These are phyloP conservation scores for Timema cristinae DNA, from an alignment of 2,888 invertebrate species.

Conservation along the genomic window DNA sequence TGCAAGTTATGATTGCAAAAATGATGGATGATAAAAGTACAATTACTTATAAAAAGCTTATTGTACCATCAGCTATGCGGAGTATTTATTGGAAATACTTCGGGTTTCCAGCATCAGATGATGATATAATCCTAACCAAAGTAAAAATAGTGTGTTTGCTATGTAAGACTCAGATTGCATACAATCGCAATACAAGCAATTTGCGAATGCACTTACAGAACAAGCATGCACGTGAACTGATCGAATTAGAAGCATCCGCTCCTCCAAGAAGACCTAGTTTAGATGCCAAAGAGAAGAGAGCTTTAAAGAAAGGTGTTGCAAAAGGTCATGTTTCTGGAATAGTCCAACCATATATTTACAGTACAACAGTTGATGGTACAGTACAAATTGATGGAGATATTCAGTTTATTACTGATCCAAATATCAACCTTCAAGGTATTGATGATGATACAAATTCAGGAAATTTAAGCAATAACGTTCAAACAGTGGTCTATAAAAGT, in stretches of 20 bases:
- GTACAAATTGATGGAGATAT: conserved; percentile 46
- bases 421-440: conserved; percentile 40
- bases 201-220: conserved; percentile 50
- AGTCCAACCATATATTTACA: conserved; percentile 41
- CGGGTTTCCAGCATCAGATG: conserved; percentile 50
- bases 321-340: conserved; percentile 16
- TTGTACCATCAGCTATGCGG: conserved; percentile 50
- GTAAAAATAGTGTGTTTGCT: conserved; percentile 49
- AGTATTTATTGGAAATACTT: conserved; percentile 52
- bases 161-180: conserved; percentile 50
- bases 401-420: conserved; percentile 45
- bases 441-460: conserved; percentile 39
- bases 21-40: conserved; percentile 39
- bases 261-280: conserved; percentile 37
- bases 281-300: conserved; percentile 40
- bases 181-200: conserved; percentile 51
- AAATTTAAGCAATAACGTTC: conserved; percentile 26
- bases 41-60: conserved; percentile 47
- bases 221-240: conserved; percentile 45
- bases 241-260: conserved; percentile 42
- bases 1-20: conserved; percentile 40
- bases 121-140: conserved; percentile 43
- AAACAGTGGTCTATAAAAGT: conserved; percentile 27
- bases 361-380: conserved; percentile 45
- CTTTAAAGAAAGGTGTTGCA: conserved; percentile 40